Percentiles rank a stretch among this genome's conserved stretches.
These are phyloP conservation scores for Oasisia sp. DNA, from an alignment of 2,888 invertebrate genomes.

Conservation along the genomic window DNA sequence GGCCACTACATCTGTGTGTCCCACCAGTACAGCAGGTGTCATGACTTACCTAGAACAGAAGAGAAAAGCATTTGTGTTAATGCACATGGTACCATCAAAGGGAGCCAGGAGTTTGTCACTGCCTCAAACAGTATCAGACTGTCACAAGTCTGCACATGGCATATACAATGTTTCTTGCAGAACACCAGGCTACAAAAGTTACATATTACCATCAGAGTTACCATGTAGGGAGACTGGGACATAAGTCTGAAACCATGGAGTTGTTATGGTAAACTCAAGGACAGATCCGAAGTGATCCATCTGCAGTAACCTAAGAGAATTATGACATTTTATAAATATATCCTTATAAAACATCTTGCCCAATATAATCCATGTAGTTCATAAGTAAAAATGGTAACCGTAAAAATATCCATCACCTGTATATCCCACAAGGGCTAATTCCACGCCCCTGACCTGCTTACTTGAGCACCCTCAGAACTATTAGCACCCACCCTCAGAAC, in stretches of 20 bases:
- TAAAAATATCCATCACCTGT: background rate
- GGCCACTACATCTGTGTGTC: background rate
- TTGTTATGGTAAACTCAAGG: background rate
- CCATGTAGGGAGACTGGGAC: background rate
- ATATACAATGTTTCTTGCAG: background rate
- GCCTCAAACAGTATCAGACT: background rate
- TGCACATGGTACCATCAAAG: background rate
- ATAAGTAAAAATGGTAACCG: no score
- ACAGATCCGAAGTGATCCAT: background rate
- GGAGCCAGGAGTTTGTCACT: background rate
- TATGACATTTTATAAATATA: background rate
- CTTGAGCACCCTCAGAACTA: background rate
- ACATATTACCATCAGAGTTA: background rate
- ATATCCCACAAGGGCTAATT: background rate
- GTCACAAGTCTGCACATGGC: background rate
- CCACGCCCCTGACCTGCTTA: background rate
- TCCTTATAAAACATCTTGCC: background rate
- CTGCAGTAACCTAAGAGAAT: background rate
- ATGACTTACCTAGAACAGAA: conserved; percentile 7
- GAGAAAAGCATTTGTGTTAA: background rate
- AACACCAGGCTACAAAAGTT: background rate
- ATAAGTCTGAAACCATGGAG: background rate
- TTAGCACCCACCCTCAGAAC: conserved; percentile 3
- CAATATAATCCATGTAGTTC: background rate
- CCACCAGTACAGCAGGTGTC: background rate